Evolutionary conservation across 1,140 invertebrate genomes (phyloP), one percentile per base, ranked within the genome.

Genomic region (Phocides pigmalion): DNA sequence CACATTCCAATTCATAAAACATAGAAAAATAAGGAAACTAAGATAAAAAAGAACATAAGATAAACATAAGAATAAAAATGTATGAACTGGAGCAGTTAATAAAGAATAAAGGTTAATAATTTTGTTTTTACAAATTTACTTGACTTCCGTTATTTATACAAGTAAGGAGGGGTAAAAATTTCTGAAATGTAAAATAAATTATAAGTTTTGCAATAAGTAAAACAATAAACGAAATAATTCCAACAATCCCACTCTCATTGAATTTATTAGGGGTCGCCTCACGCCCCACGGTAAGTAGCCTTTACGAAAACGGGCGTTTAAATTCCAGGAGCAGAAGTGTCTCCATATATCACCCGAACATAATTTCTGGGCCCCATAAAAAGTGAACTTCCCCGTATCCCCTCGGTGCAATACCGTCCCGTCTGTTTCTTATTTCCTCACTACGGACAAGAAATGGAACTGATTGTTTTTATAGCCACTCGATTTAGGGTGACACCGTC

Each of bases 281-380:
- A 69, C 79, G 68, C 76, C 76, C 74, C 73, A 67, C 70, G 72
- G 77, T 82, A 79, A 84, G 81, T 82, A 84, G 83, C 82, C 68
- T 73, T 84, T 85, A 79, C 72, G 72, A 84, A 81, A 81, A 73
- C 76, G 75, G 70, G 62, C 81, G 87, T 85, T 88, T 82, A 88
- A 88, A 90, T 86, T 88, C 82, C 59, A 61, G 62, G 67, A 70
- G 72, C 65, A 79, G 79, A 86, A 87, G 72, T 87, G 84, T 84
- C 83, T 70, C 71, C 72, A 81, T 90, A 90, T 82, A 85, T 90
- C 87, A 90, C 71, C 20, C 37, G 63, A 80, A 79, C 79, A 84
- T 88, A 84, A 87, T 84, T 89, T 87, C 72, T 81, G 67, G 74
- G 81, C 80, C 76, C 82, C 73, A 87, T 87, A 87, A 87, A 90